Base-by-base conservation (phyloP, 2,113 vertebrate species). In the Psophia crepitans region DNA sequence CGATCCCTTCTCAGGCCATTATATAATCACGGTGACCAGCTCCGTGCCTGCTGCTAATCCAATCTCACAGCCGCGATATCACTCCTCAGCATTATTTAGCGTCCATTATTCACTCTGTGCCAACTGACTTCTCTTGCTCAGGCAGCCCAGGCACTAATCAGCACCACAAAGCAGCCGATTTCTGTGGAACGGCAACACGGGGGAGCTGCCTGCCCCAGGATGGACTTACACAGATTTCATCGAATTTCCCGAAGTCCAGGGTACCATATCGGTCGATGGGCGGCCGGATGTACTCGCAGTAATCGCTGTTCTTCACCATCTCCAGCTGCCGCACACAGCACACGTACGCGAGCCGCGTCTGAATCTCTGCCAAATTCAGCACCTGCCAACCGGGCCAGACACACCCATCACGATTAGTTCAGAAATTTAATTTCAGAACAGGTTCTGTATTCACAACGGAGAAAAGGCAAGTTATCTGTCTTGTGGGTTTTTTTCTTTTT, bases 281-380 rank as follows among this genome's bases (percentile, higher is more conserved):
- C 0, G 99, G 99, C 2, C 99, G 98, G 91, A 99, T 98, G 91
- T 99, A 99, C 97, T 99, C 99, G 58, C 99, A 99, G 96, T 99
- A 99, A 2, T 99, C 98, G 0, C 99, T 98, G 97, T 65, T 99
- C 98, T 97, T 99, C 87, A 99, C 99, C 94, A 98, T 95, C 93
- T 99, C 99, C 92, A 99, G 98, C 97, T 99, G 99, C 92, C 98
- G 98, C 80, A 99, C 99, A 2, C 99, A 99, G 98, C 99, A 99
- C 73, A 99, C 99, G 3, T 99, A 99, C 1, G 99, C 99, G 7
- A 99, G 98, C 4, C 99, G 98, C 0, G 99, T 99, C 95, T 99
- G 99, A 97, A 99, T 99, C 98, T 99, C 99, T 0, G 99, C 99
- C 99, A 99, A 99, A 97, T 99, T 99, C 97, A 99, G 92, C 92